Percentiles rank a stretch among this genome's conserved stretches.
Conservation (phyloP, 2,113 vertebrate genomes). For the Otis tarda region DNA sequence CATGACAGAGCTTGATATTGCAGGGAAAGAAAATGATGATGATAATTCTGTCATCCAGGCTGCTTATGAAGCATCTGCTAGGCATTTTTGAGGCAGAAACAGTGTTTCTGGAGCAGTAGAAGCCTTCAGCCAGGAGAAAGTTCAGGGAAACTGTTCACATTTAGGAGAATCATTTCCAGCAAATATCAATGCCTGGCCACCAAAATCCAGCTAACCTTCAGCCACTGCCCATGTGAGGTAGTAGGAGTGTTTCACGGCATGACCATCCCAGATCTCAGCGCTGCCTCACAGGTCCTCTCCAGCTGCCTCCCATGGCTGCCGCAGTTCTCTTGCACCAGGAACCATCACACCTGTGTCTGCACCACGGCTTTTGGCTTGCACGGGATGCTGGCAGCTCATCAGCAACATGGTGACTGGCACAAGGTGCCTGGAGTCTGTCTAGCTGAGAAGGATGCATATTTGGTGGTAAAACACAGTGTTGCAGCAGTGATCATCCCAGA, state of each 20-base stretch:
- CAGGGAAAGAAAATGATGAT: not conserved
- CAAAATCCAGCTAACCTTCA: not conserved
- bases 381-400: not conserved
- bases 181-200: fast-evolving
- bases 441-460: fast-evolving
- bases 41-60: not conserved
- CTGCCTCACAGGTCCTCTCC: not conserved
- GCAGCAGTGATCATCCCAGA: not conserved
- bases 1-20: not conserved
- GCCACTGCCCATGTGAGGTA: fast-evolving
- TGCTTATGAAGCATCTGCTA: not conserved
- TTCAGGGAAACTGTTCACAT: fast-evolving
- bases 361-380: not conserved
- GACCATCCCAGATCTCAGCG: fast-evolving
- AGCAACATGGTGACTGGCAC: fast-evolving
- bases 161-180: not conserved
- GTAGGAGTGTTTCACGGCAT: fast-evolving
- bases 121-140: not conserved
- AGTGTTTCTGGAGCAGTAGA: not conserved
- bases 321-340: not conserved
- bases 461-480: not conserved
- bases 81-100: not conserved
- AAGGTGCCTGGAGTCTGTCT: not conserved
- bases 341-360: fast-evolving
- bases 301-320: fast-evolving